Evolutionary conservation across 1,140 invertebrate species (phyloP).

Genomic region (Drosophila sechellia): DNA sequence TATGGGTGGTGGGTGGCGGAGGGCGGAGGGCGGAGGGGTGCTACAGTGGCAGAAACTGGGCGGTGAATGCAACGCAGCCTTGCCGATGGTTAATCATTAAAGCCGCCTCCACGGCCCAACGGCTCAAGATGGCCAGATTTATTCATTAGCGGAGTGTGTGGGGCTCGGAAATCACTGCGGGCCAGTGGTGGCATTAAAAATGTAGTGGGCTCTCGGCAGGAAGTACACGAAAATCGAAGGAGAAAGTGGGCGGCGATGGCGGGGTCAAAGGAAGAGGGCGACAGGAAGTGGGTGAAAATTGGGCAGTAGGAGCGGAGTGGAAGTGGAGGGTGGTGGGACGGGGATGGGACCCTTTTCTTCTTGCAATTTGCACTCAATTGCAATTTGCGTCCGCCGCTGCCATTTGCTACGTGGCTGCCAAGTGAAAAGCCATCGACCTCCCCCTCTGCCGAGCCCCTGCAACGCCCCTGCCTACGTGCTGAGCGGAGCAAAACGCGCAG

Average conservation of each 20-base stretch:
- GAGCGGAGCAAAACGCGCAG: slow-evolving; percentile 64
- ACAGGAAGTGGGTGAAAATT: slow-evolving; percentile 9
- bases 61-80: background rate
- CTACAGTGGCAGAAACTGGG: background rate
- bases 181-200: slow-evolving; percentile 44
- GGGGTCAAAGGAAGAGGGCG: background rate
- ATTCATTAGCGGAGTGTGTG: slow-evolving; percentile 34
- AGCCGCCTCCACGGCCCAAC: slow-evolving; percentile 17
- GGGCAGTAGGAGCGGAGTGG: background rate
- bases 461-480: slow-evolving; percentile 35
- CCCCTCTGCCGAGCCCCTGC: background rate
- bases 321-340: too few relatives aligned
- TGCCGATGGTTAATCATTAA: slow-evolving; percentile 48
- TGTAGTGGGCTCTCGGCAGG: slow-evolving; percentile 39
- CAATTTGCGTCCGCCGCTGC: slow-evolving; percentile 73
- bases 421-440: slow-evolving; percentile 15
- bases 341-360: slow-evolving; percentile 32
- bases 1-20: too few relatives aligned
- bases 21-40: background rate
- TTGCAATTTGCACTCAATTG: slow-evolving; percentile 80
- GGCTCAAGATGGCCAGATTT: slow-evolving; percentile 58
- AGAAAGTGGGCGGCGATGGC: background rate
- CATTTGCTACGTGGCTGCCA: slow-evolving; percentile 70
- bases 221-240: slow-evolving; percentile 26
- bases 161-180: slow-evolving; percentile 26